Base-by-base conservation (phyloP, 2,797 vertebrate species). In the Pterois miles region DNA sequence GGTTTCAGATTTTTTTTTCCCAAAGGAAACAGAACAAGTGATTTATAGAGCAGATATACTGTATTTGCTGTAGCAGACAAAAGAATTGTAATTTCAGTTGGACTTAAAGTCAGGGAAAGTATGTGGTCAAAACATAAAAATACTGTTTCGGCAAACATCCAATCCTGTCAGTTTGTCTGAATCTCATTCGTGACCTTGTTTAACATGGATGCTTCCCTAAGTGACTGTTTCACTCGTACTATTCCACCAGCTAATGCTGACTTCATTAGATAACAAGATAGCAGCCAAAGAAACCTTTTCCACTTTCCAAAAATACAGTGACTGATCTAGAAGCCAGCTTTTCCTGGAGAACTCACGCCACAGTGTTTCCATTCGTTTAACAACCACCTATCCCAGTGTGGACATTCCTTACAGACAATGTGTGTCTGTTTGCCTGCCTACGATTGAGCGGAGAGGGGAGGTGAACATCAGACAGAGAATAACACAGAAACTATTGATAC, bases 401-500 rank as follows among this genome's bases (percentile, higher is more conserved):
- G 76, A 70, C 62, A 78, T 54, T 72, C 64, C 54, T 60, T 31
- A 34, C 58, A 67, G 53, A 78, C 71, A 62, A 59, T 29, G 40
- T 71, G 72, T 74, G 59, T 74, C 64, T 73, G 62, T 73, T 71
- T 57, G 46, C 6, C 68, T 56, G 54, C 40, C 31, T 60, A 27
- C 11, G 1, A 22, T 4, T 5, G 27, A 52, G 46, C 3, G 1
- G 27, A 56, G 54, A 71, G 8, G 48, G 40, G 53, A 54, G 23
- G 46, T 59, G 25, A 67, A 58, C 69, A 72, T 74, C 60, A 48
- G 23, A 69, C 7, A 31, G 29, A 72, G 63, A 71, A 71, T 40
- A 73, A 73, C 66, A 72, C 65, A 74, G 16, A 78, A 66, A 75
- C 67, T 70, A 72, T 69, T 75, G 48, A 71, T 70, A 34, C 46